These are phyloP conservation scores for Xestia sexstrigata DNA, from an alignment of 2,888 invertebrate species.

Conservation along the genomic window DNA sequence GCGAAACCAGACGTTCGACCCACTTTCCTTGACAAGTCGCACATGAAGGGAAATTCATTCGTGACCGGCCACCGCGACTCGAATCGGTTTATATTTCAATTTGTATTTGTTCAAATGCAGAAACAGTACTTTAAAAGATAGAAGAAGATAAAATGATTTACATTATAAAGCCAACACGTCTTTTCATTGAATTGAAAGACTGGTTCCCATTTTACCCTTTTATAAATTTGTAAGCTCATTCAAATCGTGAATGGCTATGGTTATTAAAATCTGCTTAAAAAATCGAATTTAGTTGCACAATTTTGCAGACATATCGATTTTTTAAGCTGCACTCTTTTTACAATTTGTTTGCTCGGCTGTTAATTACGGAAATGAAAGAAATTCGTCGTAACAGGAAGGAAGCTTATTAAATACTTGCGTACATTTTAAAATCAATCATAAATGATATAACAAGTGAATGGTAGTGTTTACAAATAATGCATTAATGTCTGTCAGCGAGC, in stretches of 20 bases:
- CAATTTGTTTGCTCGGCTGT: background rate
- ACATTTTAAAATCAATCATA: conserved; percentile 29
- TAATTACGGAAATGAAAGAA: conserved; percentile 22
- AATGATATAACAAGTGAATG: conserved; percentile 56
- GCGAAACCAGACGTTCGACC: conserved; percentile 83
- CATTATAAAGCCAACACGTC: conserved; percentile 20
- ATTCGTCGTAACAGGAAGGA: conserved; percentile 18
- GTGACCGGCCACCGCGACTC: conserved; percentile 72
- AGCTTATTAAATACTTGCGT: conserved; percentile 22
- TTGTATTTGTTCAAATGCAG: conserved; percentile 61
- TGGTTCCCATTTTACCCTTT: conserved; percentile 34
- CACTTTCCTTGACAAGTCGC: conserved; percentile 84
- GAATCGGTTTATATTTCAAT: conserved; percentile 69
- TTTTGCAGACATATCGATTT: conserved; percentile 4
- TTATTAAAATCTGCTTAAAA: conserved; percentile 27
- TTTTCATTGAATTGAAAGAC: conserved; percentile 29
- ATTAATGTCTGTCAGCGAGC: conserved; percentile 70
- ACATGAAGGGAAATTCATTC: conserved; percentile 84
- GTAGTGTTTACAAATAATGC: conserved; percentile 68
- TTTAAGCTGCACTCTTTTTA: background rate
- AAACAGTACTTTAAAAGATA: conserved; percentile 31
- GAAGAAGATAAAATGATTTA: conserved; percentile 10
- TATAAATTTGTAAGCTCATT: conserved; percentile 17
- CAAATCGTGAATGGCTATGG: conserved; percentile 11
- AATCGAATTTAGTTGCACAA: conserved; percentile 17